These are phyloP conservation scores for Mylabris sibirica DNA, from an alignment of 2,888 invertebrate species.

Conservation along the genomic window DNA sequence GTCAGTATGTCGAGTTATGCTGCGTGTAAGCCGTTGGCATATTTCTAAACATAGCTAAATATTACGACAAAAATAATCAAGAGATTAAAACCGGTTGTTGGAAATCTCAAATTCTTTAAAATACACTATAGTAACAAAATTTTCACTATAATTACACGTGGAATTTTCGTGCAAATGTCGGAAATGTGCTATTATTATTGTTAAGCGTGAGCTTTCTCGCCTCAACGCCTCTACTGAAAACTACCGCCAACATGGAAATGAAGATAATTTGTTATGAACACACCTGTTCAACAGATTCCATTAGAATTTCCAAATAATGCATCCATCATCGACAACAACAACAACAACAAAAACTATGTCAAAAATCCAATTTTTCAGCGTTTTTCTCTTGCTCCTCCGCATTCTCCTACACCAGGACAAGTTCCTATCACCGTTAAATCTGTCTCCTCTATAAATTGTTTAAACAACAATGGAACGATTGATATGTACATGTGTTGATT, in stretches of 20 bases:
- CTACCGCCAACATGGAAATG: constrained; percentile 8
- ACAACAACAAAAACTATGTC: background rate
- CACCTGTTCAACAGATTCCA: constrained; percentile 8
- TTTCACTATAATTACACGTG: background rate
- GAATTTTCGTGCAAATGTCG: background rate
- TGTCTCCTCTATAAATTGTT: background rate
- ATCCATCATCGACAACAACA: background rate
- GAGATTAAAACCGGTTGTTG: constrained; percentile 15
- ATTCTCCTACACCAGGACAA: too few species aligned
- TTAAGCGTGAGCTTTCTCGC: constrained; percentile 13
- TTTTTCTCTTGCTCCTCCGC: background rate
- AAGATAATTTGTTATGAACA: constrained; percentile 10
- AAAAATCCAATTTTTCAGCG: background rate
- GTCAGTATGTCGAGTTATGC: constrained; percentile 26
- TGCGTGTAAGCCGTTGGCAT: constrained; percentile 18
- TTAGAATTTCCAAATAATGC: background rate
- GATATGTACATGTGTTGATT: background rate
- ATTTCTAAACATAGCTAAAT: constrained; percentile 14
- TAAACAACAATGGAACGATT: background rate
- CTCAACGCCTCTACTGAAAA: constrained; percentile 13
- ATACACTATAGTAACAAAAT: background rate
- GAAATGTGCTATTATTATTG: background rate
- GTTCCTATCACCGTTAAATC: background rate
- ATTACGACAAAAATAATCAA: constrained; percentile 8
- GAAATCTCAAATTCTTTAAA: background rate